Conservation (phyloP, 2,797 vertebrate species). For the Rhinogobio ventralis region DNA sequence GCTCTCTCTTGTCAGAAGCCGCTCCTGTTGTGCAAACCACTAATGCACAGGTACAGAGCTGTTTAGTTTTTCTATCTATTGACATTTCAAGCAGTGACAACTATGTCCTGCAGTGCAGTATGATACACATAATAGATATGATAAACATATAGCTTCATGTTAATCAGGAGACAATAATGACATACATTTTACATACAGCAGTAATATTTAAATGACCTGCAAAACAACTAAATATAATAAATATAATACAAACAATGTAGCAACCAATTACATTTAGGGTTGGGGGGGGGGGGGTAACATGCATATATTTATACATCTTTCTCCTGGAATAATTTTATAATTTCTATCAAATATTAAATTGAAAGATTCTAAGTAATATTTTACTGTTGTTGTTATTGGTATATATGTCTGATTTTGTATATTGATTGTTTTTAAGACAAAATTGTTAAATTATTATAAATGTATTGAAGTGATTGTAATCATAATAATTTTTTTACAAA, state of each 20-base stretch:
- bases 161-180: not conserved
- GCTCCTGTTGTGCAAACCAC: slow-evolving; percentile 40
- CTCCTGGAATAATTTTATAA: too few relatives aligned
- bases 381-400: too few relatives aligned
- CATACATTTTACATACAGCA: not conserved
- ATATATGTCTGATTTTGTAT: too few relatives aligned
- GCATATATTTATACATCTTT: not conserved
- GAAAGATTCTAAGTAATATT: too few relatives aligned
- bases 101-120: not conserved
- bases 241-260: not conserved
- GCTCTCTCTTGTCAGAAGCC: slow-evolving; percentile 79
- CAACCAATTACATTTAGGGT: not conserved
- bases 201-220: not conserved
- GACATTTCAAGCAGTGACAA: not conserved
- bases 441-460: too few relatives aligned
- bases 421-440: too few relatives aligned
- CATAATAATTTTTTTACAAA: too few relatives aligned
- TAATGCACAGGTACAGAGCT: slow-evolving; percentile 62
- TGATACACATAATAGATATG: not conserved
- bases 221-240: not conserved
- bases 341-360: too few relatives aligned
- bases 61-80: not conserved
- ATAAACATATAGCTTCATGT: not conserved
- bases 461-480: too few relatives aligned
- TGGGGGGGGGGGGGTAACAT: not conserved